A percentile compares a stretch with the other conserved stretches of the same genome.
These are phyloP conservation scores for Leptatherina wallacei DNA, from an alignment of 2,797 vertebrate genomes.

Conservation along the genomic window DNA sequence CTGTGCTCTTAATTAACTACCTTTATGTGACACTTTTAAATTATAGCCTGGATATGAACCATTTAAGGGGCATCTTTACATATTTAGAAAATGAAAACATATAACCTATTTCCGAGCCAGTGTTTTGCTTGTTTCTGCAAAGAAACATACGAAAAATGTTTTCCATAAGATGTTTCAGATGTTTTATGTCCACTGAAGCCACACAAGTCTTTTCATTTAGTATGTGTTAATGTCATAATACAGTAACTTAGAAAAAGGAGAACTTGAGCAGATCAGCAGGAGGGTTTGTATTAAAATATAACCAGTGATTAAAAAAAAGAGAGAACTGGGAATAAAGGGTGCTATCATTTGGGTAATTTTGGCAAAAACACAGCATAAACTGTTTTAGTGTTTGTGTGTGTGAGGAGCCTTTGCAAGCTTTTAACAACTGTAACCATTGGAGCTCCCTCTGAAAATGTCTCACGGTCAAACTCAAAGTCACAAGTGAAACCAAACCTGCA, in stretches of 20 bases:
- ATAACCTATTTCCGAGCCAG: not conserved
- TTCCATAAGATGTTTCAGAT: not conserved
- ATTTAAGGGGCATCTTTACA: not conserved
- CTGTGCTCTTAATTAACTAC: not conserved
- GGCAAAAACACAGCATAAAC: not conserved
- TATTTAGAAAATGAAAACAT: not conserved
- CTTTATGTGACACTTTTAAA: not conserved
- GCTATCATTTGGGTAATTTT: not conserved
- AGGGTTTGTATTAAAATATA: not conserved
- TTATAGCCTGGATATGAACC: not conserved
- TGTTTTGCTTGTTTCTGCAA: not conserved
- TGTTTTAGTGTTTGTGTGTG: not conserved
- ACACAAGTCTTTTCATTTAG: not conserved
- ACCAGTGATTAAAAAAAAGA: not conserved
- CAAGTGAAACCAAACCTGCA: slow-evolving; percentile 26
- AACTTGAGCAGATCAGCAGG: not conserved
- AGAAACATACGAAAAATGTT: not conserved
- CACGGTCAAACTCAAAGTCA: slow-evolving; percentile 23
- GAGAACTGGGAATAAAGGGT: not conserved
- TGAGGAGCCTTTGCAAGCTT: slow-evolving; percentile 1
- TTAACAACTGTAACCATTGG: slow-evolving; percentile 16
- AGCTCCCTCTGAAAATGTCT: slow-evolving; percentile 21
- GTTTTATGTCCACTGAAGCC: not conserved
- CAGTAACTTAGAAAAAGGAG: not conserved
- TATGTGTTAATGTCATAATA: not conserved